phyloP scores from a whole-genome alignment of 2,113 vertebrate species.

The Butastur rufipennis region DNA sequence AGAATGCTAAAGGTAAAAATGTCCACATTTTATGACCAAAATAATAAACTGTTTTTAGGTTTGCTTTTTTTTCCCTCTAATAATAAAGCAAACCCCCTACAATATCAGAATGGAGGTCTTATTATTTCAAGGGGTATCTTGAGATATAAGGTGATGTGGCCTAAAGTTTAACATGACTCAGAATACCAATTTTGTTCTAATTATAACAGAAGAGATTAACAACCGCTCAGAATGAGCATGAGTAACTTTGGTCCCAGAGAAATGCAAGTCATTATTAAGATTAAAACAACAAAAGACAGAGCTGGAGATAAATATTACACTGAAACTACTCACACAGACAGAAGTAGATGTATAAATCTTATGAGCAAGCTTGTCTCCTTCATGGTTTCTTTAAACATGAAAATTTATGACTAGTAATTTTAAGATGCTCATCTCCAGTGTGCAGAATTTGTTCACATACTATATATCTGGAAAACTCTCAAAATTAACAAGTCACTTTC shows the following conservation, averaged over 20 bases:
- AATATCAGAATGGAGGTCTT: background rate
- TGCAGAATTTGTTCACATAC: background rate
- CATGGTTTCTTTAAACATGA: background rate
- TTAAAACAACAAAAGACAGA: background rate
- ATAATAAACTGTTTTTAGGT: background rate
- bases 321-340: background rate
- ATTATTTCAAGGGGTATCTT: background rate
- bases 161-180: background rate
- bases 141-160: background rate
- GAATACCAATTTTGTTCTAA: background rate
- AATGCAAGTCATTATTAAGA: background rate
- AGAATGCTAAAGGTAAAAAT: background rate
- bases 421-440: background rate
- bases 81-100: background rate
- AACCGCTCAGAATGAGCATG: background rate
- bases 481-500: background rate
- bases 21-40: background rate
- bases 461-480: background rate
- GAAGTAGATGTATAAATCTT: background rate
- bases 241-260: background rate
- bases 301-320: background rate
- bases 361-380: background rate
- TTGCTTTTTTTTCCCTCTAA: background rate
- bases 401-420: background rate
- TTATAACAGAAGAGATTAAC: background rate